Conservation (phyloP, 2,888 invertebrate species). For the Protodeltote pygarga region DNA sequence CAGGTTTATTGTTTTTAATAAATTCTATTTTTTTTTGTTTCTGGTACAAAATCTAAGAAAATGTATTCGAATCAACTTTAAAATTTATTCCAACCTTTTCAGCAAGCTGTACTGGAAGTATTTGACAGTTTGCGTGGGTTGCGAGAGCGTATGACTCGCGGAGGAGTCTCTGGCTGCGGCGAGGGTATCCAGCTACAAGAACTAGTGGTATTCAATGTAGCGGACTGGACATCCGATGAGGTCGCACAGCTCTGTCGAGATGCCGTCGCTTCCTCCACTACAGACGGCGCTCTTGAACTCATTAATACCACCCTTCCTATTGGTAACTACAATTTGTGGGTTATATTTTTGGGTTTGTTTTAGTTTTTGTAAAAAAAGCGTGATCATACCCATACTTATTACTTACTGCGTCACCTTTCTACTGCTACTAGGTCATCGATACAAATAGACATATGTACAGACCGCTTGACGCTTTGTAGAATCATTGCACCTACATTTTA, state of each 20-base stretch:
- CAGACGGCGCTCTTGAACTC: constrained; percentile 63
- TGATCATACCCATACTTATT: too few species aligned
- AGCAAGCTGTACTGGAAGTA: constrained; percentile 75
- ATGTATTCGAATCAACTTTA: background rate
- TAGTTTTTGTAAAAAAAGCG: too few species aligned
- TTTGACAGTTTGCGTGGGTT: constrained; percentile 68
- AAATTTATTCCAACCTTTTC: constrained; percentile 27
- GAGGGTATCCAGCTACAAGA: constrained; percentile 66
- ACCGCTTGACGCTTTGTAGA: too few species aligned
- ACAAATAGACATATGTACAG: too few species aligned
- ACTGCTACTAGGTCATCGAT: too few species aligned
- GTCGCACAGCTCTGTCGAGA: constrained; percentile 72
- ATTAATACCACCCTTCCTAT: constrained; percentile 61
- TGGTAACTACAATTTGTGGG: constrained; percentile 57
- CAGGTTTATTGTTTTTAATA: constrained; percentile 60
- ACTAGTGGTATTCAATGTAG: constrained; percentile 76
- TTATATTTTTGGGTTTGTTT: too few species aligned
- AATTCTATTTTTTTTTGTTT: background rate
- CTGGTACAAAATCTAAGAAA: background rate
- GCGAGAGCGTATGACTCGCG: constrained; percentile 68
- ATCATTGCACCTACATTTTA: too few species aligned
- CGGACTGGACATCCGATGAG: constrained; percentile 78
- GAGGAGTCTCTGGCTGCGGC: constrained; percentile 63
- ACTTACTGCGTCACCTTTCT: too few species aligned
- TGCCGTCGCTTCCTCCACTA: constrained; percentile 56